Evolutionary conservation across 1,140 invertebrate genomes (phyloP), one percentile per base, ranked within the genome.

Genomic region (Hycleus phaleratus): DNA sequence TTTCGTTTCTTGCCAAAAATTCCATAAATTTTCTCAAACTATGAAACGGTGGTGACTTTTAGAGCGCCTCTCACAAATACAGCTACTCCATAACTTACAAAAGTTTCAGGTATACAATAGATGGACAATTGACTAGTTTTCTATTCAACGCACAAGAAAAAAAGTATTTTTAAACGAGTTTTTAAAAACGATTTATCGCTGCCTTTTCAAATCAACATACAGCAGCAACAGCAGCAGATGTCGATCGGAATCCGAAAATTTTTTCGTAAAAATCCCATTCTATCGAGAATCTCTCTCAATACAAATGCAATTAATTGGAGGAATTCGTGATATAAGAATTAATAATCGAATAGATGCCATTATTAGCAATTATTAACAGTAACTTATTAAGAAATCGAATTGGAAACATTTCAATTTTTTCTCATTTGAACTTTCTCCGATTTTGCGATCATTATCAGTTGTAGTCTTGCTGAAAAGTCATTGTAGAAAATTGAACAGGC

Each of bases 141-240:
- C 52, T 47, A 55, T 55, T 55, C 44, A 55, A 38, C 38, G 38
- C 25, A 32, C 4, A 32, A 32, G 32, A 7, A 4, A 32, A 32
- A 32, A 32, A 32, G 51, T 45, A 53, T 25, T 46, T 42, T 55
- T 55, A 46, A 55, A 55, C 43, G 43, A 55, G 44, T 55, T 55
- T 39, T 55, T 55, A 55, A 55, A 55, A 55, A 46, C 52, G 52
- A 55, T 55, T 55, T 55, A 55, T 55, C 52, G 52, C 52, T 46
- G 52, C 40, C 46, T 53, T 53, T 42, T 53, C 51, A 53, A 42
- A 32, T 32, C 32, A 32, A 32, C 32, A 32, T 32, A 32, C 18
- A 18, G 18, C 18, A 18, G 18, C 18, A 2, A 32, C 32, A 7
- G 45, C 39, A 38, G 52, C 52, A 55, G 52, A 55, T 55, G 52